Base-by-base conservation (phyloP, 1,140 invertebrate genomes). In the Heliconius himera region DNA sequence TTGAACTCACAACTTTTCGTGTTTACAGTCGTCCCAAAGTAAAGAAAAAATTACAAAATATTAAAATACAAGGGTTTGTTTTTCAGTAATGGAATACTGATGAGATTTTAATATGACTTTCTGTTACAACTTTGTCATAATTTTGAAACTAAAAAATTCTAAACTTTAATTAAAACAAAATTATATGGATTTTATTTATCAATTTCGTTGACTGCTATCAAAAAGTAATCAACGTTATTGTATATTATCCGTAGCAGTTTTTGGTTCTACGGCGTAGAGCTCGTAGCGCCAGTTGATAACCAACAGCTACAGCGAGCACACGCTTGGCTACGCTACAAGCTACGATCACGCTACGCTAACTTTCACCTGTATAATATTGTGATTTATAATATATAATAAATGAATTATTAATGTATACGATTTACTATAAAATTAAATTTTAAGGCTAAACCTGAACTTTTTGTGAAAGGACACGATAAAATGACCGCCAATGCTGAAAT, bases 241-340 rank as follows among this genome's bases (percentile, higher is more conserved):
- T 38, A 18, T 9, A 70, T 38, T 70, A 46, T 70, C 60, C 22
- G 78, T 33, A 79, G 73, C 22, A n/a, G 76, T 71, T 72, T 41
- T 36, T 49, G 71, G 54, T 26, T 80, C 86, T 88, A 89, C 85
- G 85, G 80, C 84, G 89, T 91, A 88, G 89, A 78, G 41, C 79
- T 83, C 87, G 88, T 89, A 89, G 85, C 88, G 85, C 72, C 87
- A 91, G 89, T 91, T 88, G 87, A 89, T 87, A 88, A 88, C 85
- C 81, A 80, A 81, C 73, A 83, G 88, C 86, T 89, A 86, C 87
- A 85, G 71, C 73, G 83, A 71, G 79, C 80, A 81, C 86, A 81
- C 87, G 80, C 83, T 84, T 83, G 82, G 82, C 76, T 71, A 81
- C 46, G 76, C 26, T 66, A 66, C 60, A 29, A 26, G 60, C 60